A percentile compares a stretch with the other conserved stretches of the same genome.
Conservation (phyloP, 1,140 invertebrate species). For the Aethina tumida region DNA sequence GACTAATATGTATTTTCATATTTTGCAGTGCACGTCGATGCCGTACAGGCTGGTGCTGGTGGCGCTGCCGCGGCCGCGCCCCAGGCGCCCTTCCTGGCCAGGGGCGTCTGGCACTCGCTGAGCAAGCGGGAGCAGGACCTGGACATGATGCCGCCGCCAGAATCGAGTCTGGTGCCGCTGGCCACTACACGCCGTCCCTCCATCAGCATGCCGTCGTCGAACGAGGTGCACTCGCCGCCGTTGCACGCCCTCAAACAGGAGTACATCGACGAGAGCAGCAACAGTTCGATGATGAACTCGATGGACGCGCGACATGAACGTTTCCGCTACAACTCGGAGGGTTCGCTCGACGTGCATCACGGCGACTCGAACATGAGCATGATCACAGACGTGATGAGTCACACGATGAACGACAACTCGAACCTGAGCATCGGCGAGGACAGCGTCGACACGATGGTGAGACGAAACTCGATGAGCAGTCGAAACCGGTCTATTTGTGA, state of each 20-base stretch:
- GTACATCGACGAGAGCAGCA: constrained; percentile 57
- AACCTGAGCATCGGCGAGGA: constrained; percentile 36
- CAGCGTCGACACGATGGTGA: constrained; percentile 26
- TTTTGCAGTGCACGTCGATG: constrained; percentile 32
- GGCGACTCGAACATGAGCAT: constrained; percentile 34
- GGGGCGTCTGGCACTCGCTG: constrained; percentile 33
- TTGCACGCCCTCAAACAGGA: constrained; percentile 53
- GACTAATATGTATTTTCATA: constrained; percentile 28
- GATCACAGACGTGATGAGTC: constrained; percentile 41
- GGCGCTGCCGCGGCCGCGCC: constrained; percentile 11
- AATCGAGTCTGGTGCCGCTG: constrained; percentile 40
- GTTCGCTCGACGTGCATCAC: constrained; percentile 35
- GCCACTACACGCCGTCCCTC: constrained; percentile 47
- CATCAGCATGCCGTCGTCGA: constrained; percentile 30
- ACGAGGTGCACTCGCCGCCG: constrained; percentile 34
- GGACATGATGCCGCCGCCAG: constrained; percentile 52
- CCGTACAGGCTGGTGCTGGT: constrained; percentile 13
- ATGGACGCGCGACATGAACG: constrained; percentile 24
- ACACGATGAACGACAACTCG: constrained; percentile 28
- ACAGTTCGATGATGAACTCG: constrained; percentile 42
- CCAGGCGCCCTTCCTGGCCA: constrained; percentile 28
- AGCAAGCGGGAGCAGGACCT: constrained; percentile 40
- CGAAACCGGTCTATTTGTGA: constrained; percentile 12
- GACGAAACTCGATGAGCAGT: constrained; percentile 17
- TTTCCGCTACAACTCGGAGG: constrained; percentile 33